Evolutionary conservation across 92 coral and sea anemone genomes (phyloP), one percentile per base, ranked within the genome.

Genomic region (Parazoanthus swiftii): DNA sequence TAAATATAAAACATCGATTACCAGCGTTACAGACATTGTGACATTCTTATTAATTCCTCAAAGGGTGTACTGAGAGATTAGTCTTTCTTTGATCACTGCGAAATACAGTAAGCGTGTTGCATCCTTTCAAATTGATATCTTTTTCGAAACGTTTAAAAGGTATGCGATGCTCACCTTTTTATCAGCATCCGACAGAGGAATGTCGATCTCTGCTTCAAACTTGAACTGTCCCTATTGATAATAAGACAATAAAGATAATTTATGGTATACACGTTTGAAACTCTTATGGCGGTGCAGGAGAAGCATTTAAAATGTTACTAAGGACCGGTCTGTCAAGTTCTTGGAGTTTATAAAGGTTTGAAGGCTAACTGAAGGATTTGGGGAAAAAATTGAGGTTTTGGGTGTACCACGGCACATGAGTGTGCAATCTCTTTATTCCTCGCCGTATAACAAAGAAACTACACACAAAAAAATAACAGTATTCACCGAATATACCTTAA

Each of bases 141-240:
- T 36, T 6, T 9, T 20, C 23, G 25, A 16, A 15, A 63, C 14
- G 35, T 3, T 33, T 43, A 83, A 10, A 33, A 68, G 59, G 9
- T 16, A 33, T 1, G 4, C 36, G 16, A 0, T 44, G 20, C 36
- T 63, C 67, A 94, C 98, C 98, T 93, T 96, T 89, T 86, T 96
- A 89, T 96, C 99, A 82, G 90, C 95, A 23, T 93, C 98, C 73
- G 92, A 89, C 26, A 96, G 92, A n/a, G 99, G 99, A 78, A 91
- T 96, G 81, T 96, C 99, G 71, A 96, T 91, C 91, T 96, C 99
- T 72, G 98, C 94, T 74, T 88, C 93, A 89, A 96, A 95, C 89
- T 95, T 95, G 89, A 95, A 96, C 87, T 96, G 98, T 35, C 96
- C 96, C 98, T 96, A 84, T 74, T 79, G 74, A 20, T 38, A 29